A percentile compares a stretch with the other conserved stretches of the same genome.
phyloP scores from a whole-genome alignment of 2,113 vertebrate species.

The Athene cunicularia region DNA sequence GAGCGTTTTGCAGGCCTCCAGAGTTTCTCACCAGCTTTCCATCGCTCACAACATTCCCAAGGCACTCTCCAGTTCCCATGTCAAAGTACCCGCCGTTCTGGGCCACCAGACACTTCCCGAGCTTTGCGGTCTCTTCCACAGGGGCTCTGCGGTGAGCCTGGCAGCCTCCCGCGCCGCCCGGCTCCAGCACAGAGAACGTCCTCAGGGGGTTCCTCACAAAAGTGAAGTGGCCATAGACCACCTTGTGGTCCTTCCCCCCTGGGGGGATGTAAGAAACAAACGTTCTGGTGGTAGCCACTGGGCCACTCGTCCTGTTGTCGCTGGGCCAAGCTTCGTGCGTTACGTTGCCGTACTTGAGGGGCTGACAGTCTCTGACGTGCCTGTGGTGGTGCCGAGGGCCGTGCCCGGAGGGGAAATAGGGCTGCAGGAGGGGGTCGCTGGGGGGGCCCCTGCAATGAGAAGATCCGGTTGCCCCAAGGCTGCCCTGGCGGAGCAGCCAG shows the following conservation, averaged over 20 bases:
- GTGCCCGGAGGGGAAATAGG: constrained; percentile 72
- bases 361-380: constrained; percentile 81
- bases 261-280: constrained; percentile 79
- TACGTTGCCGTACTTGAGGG: constrained; percentile 67
- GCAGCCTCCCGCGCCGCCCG: constrained; percentile 83
- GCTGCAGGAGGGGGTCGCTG: constrained; percentile 77
- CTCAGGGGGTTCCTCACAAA: constrained; percentile 81
- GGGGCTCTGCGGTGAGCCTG: constrained; percentile 25
- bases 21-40: constrained; percentile 79
- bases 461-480: neutral
- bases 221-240: constrained; percentile 85
- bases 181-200: constrained; percentile 89
- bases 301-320: neutral
- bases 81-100: constrained; percentile 92
- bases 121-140: constrained; percentile 79
- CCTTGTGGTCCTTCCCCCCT: neutral
- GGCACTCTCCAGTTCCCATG: constrained; percentile 64
- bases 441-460: constrained; percentile 67
- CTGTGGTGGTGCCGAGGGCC: constrained; percentile 78
- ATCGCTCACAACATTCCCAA: constrained; percentile 90
- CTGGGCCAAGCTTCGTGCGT: constrained; percentile 82
- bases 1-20: constrained; percentile 88
- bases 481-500: neutral
- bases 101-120: constrained; percentile 80
- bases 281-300: constrained; percentile 64